These are phyloP conservation scores for Caenorhabditis sinica DNA, from an alignment of 2,888 invertebrate species.

Conservation along the genomic window DNA sequence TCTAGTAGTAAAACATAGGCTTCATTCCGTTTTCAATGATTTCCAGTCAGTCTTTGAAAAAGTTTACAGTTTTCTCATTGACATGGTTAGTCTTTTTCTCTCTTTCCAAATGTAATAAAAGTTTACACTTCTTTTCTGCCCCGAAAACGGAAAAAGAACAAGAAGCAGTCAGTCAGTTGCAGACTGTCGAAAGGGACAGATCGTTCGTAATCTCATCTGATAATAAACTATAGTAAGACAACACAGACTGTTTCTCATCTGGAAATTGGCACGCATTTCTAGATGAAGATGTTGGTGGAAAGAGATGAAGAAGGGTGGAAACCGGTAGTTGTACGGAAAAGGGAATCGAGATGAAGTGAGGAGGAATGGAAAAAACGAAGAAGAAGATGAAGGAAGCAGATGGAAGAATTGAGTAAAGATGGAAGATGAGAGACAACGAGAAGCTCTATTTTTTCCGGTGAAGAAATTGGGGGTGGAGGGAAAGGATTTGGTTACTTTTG, in stretches of 20 bases:
- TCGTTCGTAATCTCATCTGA: slow-evolving; percentile 32
- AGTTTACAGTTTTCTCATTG: slow-evolving; percentile 6
- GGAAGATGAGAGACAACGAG: not conserved
- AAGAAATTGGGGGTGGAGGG: not conserved
- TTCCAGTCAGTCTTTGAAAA: not conserved
- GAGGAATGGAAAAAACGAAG: slow-evolving; percentile 13
- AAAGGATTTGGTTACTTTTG: slow-evolving; percentile 31
- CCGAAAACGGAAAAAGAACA: slow-evolving; percentile 15
- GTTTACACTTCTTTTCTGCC: slow-evolving; percentile 21
- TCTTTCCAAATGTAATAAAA: slow-evolving; percentile 27
- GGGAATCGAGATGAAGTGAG: slow-evolving; percentile 32
- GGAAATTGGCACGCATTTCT: slow-evolving; percentile 32
- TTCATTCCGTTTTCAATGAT: no score
- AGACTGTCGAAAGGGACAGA: not conserved
- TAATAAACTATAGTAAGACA: slow-evolving; percentile 29
- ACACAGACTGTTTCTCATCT: slow-evolving; percentile 9
- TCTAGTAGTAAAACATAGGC: not conserved
- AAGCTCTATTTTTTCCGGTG: slow-evolving; percentile 47
- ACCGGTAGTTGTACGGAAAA: slow-evolving; percentile 41
- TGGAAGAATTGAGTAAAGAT: not conserved
- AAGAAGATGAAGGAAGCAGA: not conserved
- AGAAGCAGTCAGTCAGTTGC: not conserved
- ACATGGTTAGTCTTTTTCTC: slow-evolving; percentile 26
- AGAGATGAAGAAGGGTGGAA: slow-evolving; percentile 11
- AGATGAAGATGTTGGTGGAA: slow-evolving; percentile 16